phyloP scores from a whole-genome alignment of 2,888 invertebrate species.

The Argynnis bischoffii region DNA sequence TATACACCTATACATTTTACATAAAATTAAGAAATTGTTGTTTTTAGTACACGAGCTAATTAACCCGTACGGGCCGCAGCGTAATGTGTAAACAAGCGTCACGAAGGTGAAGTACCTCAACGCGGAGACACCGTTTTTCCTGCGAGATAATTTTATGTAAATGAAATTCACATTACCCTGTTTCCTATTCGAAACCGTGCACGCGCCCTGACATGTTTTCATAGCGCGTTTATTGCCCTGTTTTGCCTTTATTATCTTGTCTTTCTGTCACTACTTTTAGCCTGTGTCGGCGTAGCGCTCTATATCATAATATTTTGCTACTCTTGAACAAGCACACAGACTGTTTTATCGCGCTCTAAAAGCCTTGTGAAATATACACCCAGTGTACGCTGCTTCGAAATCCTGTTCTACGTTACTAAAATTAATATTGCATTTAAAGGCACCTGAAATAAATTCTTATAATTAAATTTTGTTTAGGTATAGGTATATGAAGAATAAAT shows the following conservation, averaged over 20 bases:
- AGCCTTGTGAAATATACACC: slow-evolving; percentile 21
- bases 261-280: slow-evolving; percentile 61
- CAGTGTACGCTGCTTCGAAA: neutral
- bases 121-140: slow-evolving; percentile 61
- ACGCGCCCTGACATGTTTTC: slow-evolving; percentile 64
- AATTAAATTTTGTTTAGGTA: neutral
- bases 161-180: slow-evolving; percentile 76
- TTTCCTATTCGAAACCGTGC: slow-evolving; percentile 64
- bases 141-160: slow-evolving; percentile 76
- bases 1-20: neutral
- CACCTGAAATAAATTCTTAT: neutral
- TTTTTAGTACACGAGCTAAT: slow-evolving; percentile 48
- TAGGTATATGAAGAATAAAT: neutral
- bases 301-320: slow-evolving; percentile 62
- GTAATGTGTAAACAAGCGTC: slow-evolving; percentile 67
- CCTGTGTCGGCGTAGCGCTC: slow-evolving; percentile 45
- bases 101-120: slow-evolving; percentile 51
- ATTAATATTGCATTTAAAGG: neutral
- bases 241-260: slow-evolving; percentile 72
- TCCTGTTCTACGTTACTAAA: slow-evolving; percentile 4
- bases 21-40: slow-evolving; percentile 4
- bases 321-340: slow-evolving; percentile 31
- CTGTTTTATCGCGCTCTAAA: slow-evolving; percentile 27
- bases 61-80: slow-evolving; percentile 60
- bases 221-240: slow-evolving; percentile 69